These are phyloP conservation scores for Hemichromis elongatus DNA, from an alignment of 2,113 vertebrate species.

Conservation along the genomic window DNA sequence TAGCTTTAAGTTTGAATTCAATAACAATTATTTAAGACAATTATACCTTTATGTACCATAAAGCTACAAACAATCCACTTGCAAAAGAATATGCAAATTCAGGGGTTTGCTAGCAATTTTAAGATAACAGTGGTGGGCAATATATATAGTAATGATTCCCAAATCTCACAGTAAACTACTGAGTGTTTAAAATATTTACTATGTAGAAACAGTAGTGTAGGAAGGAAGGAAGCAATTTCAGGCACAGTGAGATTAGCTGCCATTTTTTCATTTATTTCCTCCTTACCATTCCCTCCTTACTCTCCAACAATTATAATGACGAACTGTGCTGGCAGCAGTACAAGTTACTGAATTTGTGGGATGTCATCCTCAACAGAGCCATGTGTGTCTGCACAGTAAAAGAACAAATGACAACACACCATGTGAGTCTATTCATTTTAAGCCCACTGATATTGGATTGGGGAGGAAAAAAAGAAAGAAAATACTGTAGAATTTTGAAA, in stretches of 20 bases:
- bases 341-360: constrained; percentile 32
- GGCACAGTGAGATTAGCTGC: not conserved
- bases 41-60: not conserved
- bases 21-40: not conserved
- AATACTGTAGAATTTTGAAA: not conserved
- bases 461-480: not conserved
- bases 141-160: not conserved
- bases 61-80: not conserved
- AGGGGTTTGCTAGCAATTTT: not conserved
- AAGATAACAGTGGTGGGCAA: not conserved
- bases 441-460: not conserved
- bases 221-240: not conserved
- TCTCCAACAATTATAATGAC: constrained; percentile 39
- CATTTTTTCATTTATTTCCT: not conserved
- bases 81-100: not conserved
- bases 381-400: not conserved
- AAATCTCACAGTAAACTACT: not conserved
- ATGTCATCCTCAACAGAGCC: not conserved
- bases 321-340: constrained; percentile 5
- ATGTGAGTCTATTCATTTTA: not conserved
- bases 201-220: not conserved
- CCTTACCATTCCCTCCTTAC: not conserved
- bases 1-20: not conserved
- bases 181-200: not conserved
- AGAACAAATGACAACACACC: not conserved